Base-by-base conservation (phyloP, 2,888 invertebrate species). In the Carcina quercana region DNA sequence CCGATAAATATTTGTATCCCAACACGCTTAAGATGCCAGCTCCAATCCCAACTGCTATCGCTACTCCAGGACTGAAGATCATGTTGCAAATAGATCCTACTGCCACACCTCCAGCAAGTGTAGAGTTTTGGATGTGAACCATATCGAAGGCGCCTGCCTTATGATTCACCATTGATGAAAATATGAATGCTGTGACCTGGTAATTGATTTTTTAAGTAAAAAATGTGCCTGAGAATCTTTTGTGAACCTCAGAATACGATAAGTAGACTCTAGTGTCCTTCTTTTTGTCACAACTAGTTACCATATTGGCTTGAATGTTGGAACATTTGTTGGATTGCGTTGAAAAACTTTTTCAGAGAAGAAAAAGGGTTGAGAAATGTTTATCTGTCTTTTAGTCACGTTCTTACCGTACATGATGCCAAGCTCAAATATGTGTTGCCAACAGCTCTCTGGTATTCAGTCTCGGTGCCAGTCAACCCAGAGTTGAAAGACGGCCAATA, bases 401-500 rank as follows among this genome's bases (percentile, higher is more conserved):
- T n/a, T n/a, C 78, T 74, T 73, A 87, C 88, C 59, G 88, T 86
- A 47, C 87, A 86, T 15, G 95, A 88, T 34, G 93, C 89, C 51
- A 98, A 86, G 24, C 97, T 91, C 40, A 97, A 84, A 63, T 97
- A 96, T 1, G 98, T 97, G 86, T 98, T 98, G 64, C 97, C 87
- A 42, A 97, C 89, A 14, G 97, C 97, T 37, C 97, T 86, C 54
- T 92, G 89, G 45, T 92, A 92, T 48, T 91, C 91, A 43, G 88
- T 88, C 29, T 89, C 90, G 0, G 88, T 87, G 1, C 83, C 85
- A 14, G 93, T 86, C 32, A 93, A 87, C 0, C 91, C 95, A 2
- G 94, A 91, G 82, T 98, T 98, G 83, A 98, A 98, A 38, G 96
- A 96, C 0, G 98, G 98, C 97, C 97, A 98, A 76, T 94, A 98